A percentile compares a stretch with the other conserved stretches of the same genome.
phyloP scores from a whole-genome alignment of 2,113 vertebrate species.

The Poicephalus meyeri region DNA sequence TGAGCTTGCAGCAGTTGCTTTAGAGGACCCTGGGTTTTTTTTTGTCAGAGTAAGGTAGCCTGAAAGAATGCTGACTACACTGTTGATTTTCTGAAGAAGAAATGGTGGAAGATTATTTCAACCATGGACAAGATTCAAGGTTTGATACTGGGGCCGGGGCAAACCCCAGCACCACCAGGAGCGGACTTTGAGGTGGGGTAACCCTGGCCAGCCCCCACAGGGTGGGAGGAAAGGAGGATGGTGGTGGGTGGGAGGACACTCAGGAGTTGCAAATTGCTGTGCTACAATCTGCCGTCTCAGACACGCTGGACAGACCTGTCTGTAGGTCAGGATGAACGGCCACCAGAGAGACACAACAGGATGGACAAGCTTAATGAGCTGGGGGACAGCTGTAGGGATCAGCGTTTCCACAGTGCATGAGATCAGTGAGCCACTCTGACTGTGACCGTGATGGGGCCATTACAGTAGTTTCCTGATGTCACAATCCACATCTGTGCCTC shows the following conservation, averaged over 20 bases:
- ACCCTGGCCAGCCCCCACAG: background rate
- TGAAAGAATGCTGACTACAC: constrained; percentile 89
- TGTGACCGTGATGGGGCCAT: background rate
- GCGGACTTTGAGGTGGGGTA: background rate
- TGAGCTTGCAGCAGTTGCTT: constrained; percentile 84
- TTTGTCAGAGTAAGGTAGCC: constrained; percentile 88
- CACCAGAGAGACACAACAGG: background rate
- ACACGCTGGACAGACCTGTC: rapidly evolving
- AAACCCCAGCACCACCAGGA: background rate
- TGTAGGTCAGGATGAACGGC: background rate
- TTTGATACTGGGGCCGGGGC: background rate
- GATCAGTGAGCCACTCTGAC: background rate
- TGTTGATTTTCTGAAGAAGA: constrained; percentile 87
- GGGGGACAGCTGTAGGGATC: background rate
- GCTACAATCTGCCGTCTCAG: background rate
- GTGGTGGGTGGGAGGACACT: background rate
- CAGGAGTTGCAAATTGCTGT: background rate
- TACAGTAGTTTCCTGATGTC: background rate
- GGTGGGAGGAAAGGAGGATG: background rate
- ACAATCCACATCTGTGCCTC: background rate
- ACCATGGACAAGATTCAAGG: background rate
- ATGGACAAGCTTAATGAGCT: background rate
- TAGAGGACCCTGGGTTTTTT: constrained; percentile 86
- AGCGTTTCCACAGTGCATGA: background rate
- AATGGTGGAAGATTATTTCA: constrained; percentile 87